Base-by-base conservation (phyloP, 2,113 vertebrate species). In the Pagrus major region DNA sequence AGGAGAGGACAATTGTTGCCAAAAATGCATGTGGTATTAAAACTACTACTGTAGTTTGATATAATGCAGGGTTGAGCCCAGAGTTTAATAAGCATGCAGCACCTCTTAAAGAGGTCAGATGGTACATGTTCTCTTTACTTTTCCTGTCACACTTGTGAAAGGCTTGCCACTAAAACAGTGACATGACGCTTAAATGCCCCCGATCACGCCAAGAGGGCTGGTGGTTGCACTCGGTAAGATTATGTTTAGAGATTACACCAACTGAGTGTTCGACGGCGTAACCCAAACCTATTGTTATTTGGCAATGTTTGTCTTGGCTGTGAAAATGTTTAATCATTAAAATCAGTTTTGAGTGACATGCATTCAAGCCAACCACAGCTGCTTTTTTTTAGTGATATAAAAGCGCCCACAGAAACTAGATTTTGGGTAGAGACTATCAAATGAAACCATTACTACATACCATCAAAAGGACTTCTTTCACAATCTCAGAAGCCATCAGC, bases 191-290 rank as follows among this genome's bases (percentile, higher is more conserved):
- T 21, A 60, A 76, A 54, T 33, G 51, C 2, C 41, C 41, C 55
- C 9, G 12, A 75, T 86, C 39, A 7, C 23, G 16, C 18, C n/a
- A 31, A 16, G n/a, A 60, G 52, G 59, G n/a, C 41, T 72, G 49
- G 27, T 72, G 49, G 27, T 51, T 67, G 25, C 12, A 51, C 27
- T 46, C 12, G 15, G 10, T 35, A 23, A 51, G 81, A 67, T 84
- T 72, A 68, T 35, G n/a, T 73, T 49, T 41, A 37, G 59, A 60
- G 56, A 63, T 83, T 69, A 55, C 37, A 70, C 27, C 35, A 49
- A 73, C 75, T 21, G 35, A 35, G 7, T 52, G 39, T 25, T 49
- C 6, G 9, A 21, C 59, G 9, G 18, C 14, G 0, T 55, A 64
- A 77, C 29, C 52, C 29, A 65, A 60, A 65, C 52, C 47, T 44